Base-by-base conservation (phyloP, 2,113 vertebrate genomes). In the Leptobrachium leishanense region DNA sequence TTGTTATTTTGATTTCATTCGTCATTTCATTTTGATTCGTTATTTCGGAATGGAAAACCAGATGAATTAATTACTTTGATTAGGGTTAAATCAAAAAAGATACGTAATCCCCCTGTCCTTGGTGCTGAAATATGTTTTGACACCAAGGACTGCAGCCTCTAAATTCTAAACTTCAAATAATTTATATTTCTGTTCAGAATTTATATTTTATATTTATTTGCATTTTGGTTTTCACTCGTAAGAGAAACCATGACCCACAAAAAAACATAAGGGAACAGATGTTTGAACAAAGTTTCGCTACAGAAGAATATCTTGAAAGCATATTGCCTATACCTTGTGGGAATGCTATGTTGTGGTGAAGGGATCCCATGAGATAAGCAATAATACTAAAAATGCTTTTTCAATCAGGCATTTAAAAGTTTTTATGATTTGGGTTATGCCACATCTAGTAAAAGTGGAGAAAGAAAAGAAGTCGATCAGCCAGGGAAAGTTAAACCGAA, bases 201-300 rank as follows among this genome's bases (percentile, higher is more conserved):
- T 31, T 31, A 31, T 31, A 31, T 31, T 31, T 31, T 31, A 5
- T 50, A 8, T 50, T 50, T 50, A 5, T 50, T 50, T 50, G 46
- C 46, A 5, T 50, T 50, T 50, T 50, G 4, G 46, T 50, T 50
- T 50, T 50, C 20, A 31, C 20, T 50, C 4, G 3, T 2, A 39
- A 6, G 20, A 50, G 57, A 78, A 72, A 31, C 20, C 43, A 69
- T 13, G 20, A 31, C 20, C 6, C 43, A 64, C 20, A 66, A n/a
- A 54, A 72, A 79, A 59, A 63, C 63, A 79, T 70, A 79, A 79
- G 72, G 65, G 77, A 79, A 79, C 77, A 79, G 77, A 79, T 79
- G 77, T 79, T 74, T 79, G 70, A 73, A 74, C 70, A 73, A 79
- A 79, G 77, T 57, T 59, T 79, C 63, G 59, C 54, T 59, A 43